Conservation (phyloP, 2,797 vertebrate genomes). For the Urocyon cinereoargenteus region DNA sequence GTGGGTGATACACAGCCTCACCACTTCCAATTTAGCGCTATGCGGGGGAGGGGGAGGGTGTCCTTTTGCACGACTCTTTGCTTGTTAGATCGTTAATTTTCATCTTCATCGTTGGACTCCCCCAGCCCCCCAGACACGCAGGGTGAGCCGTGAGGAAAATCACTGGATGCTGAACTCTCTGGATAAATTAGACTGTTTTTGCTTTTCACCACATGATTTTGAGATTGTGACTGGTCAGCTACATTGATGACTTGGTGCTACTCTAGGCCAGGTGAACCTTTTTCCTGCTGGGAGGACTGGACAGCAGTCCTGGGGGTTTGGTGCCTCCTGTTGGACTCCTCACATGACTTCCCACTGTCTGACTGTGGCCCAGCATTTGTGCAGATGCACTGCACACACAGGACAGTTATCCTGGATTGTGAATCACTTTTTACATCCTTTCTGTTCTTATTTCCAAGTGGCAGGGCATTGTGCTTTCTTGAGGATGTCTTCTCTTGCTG, state of each 20-base stretch:
- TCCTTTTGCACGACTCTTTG: background rate
- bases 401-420: background rate
- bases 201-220: background rate
- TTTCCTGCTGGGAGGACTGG: rapidly evolving
- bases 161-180: too few relatives aligned
- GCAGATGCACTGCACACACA: background rate
- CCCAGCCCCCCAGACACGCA: background rate
- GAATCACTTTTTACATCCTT: background rate
- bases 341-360: rapidly evolving
- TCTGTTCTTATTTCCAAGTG: background rate
- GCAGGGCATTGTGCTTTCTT: background rate
- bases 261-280: background rate
- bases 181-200: rapidly evolving
- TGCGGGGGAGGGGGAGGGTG: too few relatives aligned
- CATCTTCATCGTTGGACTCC: rapidly evolving
- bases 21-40: rapidly evolving
- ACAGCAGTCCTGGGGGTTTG: rapidly evolving
- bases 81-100: background rate
- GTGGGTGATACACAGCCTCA: background rate
- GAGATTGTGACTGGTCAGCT: background rate
- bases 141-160: background rate
- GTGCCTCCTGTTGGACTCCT: background rate
- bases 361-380: rapidly evolving
- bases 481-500: background rate
- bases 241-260: background rate